Base-by-base conservation (phyloP, 2,113 vertebrate genomes). In the Empidonax alnorum region DNA sequence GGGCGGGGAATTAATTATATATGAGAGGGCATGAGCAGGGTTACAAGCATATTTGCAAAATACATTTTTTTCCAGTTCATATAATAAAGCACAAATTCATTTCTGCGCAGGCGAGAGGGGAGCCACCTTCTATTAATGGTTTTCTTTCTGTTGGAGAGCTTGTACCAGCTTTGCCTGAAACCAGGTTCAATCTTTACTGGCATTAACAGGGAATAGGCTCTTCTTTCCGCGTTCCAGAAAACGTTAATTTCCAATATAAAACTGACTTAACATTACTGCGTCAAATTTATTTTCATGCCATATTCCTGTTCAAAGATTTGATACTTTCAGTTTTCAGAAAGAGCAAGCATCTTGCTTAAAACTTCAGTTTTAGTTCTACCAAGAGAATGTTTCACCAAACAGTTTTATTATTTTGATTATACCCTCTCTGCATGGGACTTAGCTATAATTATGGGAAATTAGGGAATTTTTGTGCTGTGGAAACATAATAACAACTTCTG, bases 341-440 rank as follows among this genome's bases (percentile, higher is more conserved):
- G 41, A 25, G 35, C 4, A 41, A 56, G 11, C 14, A n/a, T 56
- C 24, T 79, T 85, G 22, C 71, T 93, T 87, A 41, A 76, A 91
- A 79, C 81, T 87, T 46, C 37, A 79, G 7, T 66, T 93, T 96
- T 47, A 69, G n/a, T 79, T 18, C 42, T 82, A 50, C 62, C 25
- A 39, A 76, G n/a, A 79, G 71, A 89, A 82, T 27, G 22, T 6
- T 85, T 50, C 28, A 72, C 75, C 8, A 44, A 50, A 27, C 46
- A 47, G 62, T 84, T 92, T 84, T 85, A 87, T 85, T 80, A 82
- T 76, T 87, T 58, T 91, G 90, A 95, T 95, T 96, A 95, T 93
- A 95, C 58, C 87, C 67, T 96, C 21, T 83, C 37, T 95, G 58
- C 11, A 17, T 77, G 63, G 50, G 49, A 59, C 24, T 93, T 84